A percentile compares a stretch with the other conserved stretches of the same genome.
These are phyloP conservation scores for Rhagonycha lutea DNA, from an alignment of 2,888 invertebrate genomes.

Conservation along the genomic window DNA sequence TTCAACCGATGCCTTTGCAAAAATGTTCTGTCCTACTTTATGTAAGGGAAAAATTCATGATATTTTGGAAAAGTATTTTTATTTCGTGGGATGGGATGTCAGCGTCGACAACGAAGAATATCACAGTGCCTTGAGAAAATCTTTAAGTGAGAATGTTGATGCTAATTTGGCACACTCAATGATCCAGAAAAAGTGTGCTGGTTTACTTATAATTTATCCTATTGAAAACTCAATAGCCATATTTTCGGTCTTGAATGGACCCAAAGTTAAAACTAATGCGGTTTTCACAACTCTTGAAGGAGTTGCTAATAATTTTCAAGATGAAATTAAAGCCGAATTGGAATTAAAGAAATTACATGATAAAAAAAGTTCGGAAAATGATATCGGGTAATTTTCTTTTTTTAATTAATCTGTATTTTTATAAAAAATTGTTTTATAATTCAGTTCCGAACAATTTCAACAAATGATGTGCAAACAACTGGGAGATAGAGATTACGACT, in stretches of 20 bases:
- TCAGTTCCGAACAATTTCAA: constrained; percentile 52
- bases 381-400: constrained; percentile 31
- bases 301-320: constrained; percentile 28
- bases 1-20: constrained; percentile 38
- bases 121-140: constrained; percentile 38
- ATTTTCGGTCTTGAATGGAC: constrained; percentile 28
- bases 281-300: constrained; percentile 33
- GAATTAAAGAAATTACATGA: constrained; percentile 26
- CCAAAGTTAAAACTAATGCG: constrained; percentile 31
- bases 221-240: constrained; percentile 31
- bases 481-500: constrained; percentile 60
- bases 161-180: constrained; percentile 26
- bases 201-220: constrained; percentile 38
- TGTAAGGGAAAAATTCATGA: constrained; percentile 31
- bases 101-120: constrained; percentile 31
- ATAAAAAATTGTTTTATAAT: constrained; percentile 7
- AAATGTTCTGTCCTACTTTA: constrained; percentile 39
- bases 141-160: constrained; percentile 30
- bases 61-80: constrained; percentile 37
- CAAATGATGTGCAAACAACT: constrained; percentile 63
- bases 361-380: constrained; percentile 28
- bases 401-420: not conserved
- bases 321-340: constrained; percentile 33
- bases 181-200: constrained; percentile 30
- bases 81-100: constrained; percentile 46